Evolutionary conservation across 2,797 vertebrate genomes (phyloP), one percentile per base, ranked within the genome.

Genomic region (Falco cherrug): DNA sequence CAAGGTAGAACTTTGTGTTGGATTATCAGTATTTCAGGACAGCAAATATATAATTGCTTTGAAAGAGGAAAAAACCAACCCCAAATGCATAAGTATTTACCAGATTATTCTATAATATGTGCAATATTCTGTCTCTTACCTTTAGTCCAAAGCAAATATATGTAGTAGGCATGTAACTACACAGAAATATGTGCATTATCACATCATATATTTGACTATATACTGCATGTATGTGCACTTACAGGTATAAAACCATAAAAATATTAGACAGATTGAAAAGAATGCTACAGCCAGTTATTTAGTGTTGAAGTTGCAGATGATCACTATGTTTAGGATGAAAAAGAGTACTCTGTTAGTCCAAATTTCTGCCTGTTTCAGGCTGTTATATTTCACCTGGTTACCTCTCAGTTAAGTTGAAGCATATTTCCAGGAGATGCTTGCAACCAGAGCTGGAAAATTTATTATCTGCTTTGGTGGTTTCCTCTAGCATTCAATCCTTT

Each of bases 131-230:
- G 9, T 39, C 22, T 83, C 11, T 41, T 80, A 53, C 15, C 29
- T 78, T 54, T 29, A 65, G 17, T 28, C 10, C 15, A 51, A 75
- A 88, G 5, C 35, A 39, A 75, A 71, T 31, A 25, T 6, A 39
- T 6, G 1, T 39, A 29, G 41, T 6, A 53, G 14, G 8, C 33
- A n/a, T 3, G 3, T 35, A 84, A 64, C 11, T 60, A 25, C 0
- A 1, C 20, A 43, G 12, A 87, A 88, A 75, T 59, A n/a, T 5
- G 1, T 48, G 13, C 68, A 26, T 22, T 68, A 65, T 59, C 13
- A 56, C 45, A 61, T 61, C 2, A n/a, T 54, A 56, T 35, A 10
- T 53, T 87, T 78, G 43, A 41, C 5, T 43, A 15, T 31, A 18
- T 70, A 41, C 22, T 56, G 11, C 33, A 59, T 33, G 37, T n/a